Conservation (phyloP, 2,888 invertebrate genomes). For the Leptinotarsa rubiginosa region DNA sequence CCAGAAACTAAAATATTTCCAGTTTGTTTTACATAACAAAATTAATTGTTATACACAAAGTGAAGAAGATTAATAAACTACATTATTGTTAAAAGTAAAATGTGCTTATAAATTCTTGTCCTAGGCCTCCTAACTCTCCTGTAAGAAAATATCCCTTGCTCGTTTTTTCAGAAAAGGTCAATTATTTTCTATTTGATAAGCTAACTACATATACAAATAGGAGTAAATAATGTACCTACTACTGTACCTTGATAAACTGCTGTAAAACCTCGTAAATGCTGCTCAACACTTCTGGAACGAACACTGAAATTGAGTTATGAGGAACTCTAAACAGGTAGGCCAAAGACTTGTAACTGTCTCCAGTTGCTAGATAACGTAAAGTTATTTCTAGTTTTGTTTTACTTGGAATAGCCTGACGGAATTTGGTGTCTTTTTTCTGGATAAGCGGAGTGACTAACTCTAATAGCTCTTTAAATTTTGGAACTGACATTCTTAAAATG, state of each 20-base stretch:
- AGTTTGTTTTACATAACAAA: too few species aligned
- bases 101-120: background rate
- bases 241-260: slow-evolving; percentile 14
- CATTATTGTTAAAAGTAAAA: too few species aligned
- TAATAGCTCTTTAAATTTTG: background rate
- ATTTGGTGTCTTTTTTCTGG: background rate
- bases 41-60: too few species aligned
- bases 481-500: too few species aligned
- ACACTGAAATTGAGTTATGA: slow-evolving; percentile 12
- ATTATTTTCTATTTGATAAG: too few species aligned
- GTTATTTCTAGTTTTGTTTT: slow-evolving; percentile 11
- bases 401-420: background rate
- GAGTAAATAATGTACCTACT: background rate
- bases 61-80: too few species aligned
- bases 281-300: slow-evolving; percentile 16
- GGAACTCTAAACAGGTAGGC: slow-evolving; percentile 19
- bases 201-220: too few species aligned
- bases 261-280: slow-evolving; percentile 2
- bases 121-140: background rate
- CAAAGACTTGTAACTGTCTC: slow-evolving; percentile 5
- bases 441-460: background rate
- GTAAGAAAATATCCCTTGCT: background rate
- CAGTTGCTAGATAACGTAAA: slow-evolving; percentile 3
- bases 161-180: too few species aligned
- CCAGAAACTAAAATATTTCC: too few species aligned